phyloP scores from a whole-genome alignment of 2,113 vertebrate genomes.

The Machaerirhynchus nigripectus region DNA sequence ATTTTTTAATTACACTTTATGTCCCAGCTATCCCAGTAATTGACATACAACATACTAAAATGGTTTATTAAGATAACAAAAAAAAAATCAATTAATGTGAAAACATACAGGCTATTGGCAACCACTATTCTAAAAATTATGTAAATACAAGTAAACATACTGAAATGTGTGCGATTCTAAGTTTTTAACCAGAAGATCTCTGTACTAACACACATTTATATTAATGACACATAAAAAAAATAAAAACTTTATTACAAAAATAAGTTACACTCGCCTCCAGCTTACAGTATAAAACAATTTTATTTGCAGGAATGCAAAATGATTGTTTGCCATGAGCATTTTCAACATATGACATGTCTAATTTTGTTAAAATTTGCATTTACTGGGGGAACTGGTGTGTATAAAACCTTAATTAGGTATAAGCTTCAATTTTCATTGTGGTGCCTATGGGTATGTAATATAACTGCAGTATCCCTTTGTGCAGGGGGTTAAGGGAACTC shows the following conservation, averaged over 20 bases:
- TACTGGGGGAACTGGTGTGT: conserved; percentile 85
- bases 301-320: conserved; percentile 99
- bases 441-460: conserved; percentile 84
- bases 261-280: conserved; percentile 99
- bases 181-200: conserved; percentile 83
- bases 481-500: conserved; percentile 74
- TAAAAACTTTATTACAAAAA: conserved; percentile 99
- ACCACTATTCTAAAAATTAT: conserved; percentile 82
- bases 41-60: conserved; percentile 86
- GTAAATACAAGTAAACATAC: conserved; percentile 86
- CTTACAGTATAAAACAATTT: conserved; percentile 99
- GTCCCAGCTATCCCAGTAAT: conserved; percentile 85
- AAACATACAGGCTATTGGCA: conserved; percentile 84
- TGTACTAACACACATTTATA: conserved; percentile 88
- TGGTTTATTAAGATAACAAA: conserved; percentile 80
- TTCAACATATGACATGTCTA: conserved; percentile 97
- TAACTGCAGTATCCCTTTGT: conserved; percentile 87
- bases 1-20: conserved; percentile 85
- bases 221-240: conserved; percentile 93
- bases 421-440: conserved; percentile 80
- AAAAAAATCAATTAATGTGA: conserved; percentile 75
- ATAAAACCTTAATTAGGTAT: conserved; percentile 83
- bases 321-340: conserved; percentile 98
- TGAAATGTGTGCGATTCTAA: conserved; percentile 83
- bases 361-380: conserved; percentile 89